phyloP scores from a whole-genome alignment of 2,797 vertebrate genomes.

The Enteromius treurensis region DNA sequence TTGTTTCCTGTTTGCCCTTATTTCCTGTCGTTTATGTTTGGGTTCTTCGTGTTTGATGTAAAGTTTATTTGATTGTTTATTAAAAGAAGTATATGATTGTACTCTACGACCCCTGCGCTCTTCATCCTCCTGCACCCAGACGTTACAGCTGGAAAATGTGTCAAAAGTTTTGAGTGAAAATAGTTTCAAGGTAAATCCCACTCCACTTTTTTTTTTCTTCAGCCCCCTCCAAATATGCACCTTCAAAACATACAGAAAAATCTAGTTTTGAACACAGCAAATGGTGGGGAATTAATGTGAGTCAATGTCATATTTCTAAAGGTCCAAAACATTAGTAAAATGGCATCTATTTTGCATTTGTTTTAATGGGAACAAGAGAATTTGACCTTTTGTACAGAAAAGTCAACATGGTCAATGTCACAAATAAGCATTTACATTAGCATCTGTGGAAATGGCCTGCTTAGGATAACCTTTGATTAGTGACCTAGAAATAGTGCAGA shows the following conservation, averaged over 20 bases:
- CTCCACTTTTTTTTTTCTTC: not conserved
- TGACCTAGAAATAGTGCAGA: not conserved
- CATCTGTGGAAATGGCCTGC: not conserved
- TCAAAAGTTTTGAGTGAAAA: not conserved
- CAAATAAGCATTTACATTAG: not conserved
- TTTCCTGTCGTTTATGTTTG: too few species aligned
- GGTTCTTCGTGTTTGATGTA: too few species aligned
- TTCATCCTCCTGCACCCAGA: too few species aligned
- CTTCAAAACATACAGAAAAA: too few species aligned
- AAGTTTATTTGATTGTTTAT: too few species aligned
- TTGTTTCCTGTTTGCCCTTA: too few species aligned
- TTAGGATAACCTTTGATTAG: not conserved
- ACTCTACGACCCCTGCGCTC: too few species aligned
- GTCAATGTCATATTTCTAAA: not conserved
- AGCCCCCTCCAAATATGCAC: not conserved
- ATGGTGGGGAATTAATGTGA: not conserved
- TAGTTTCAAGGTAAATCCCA: not conserved
- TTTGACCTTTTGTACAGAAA: not conserved
- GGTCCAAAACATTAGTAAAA: not conserved
- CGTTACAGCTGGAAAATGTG: not conserved
- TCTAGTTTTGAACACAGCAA: not conserved
- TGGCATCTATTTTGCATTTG: not conserved
- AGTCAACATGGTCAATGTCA: not conserved
- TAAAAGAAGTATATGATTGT: too few species aligned
- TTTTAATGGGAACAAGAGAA: not conserved